Percentiles rank a stretch among this genome's conserved stretches.
Evolutionary conservation across 2,797 vertebrate genomes (phyloP).

Genomic region (Pseudomugil tenellus): DNA sequence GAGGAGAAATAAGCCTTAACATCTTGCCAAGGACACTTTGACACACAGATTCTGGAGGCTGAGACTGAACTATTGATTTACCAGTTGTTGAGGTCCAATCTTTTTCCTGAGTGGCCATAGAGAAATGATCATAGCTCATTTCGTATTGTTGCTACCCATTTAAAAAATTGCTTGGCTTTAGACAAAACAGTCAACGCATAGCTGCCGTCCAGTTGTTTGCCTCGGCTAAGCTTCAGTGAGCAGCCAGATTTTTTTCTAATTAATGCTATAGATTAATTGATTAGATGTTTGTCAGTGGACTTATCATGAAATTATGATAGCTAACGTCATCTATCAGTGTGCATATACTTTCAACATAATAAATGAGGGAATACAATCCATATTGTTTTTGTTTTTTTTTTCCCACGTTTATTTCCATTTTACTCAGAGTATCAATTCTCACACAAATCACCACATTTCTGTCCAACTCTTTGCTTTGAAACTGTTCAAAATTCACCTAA

Average conservation of each 20-base stretch:
- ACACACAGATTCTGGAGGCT: neutral
- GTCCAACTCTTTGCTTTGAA: slow-evolving; percentile 6
- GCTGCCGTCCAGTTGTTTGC: slow-evolving; percentile 49
- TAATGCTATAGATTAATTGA: slow-evolving; percentile 70
- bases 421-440: neutral
- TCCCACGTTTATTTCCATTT: neutral
- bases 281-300: slow-evolving; percentile 65
- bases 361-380: neutral
- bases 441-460: neutral
- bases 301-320: slow-evolving; percentile 64
- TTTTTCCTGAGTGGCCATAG: neutral
- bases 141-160: neutral
- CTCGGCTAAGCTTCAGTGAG: slow-evolving; percentile 57
- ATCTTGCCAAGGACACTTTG: neutral
- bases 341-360: neutral
- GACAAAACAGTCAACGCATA: slow-evolving; percentile 33
- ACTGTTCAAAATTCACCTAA: neutral
- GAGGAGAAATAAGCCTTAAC: neutral
- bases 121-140: neutral
- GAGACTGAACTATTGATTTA: neutral
- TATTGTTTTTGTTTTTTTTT: neutral
- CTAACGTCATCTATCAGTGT: slow-evolving; percentile 27
- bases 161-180: slow-evolving; percentile 13
- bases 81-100: neutral
- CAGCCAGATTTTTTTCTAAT: slow-evolving; percentile 68